phyloP scores from a whole-genome alignment of 2,113 vertebrate genomes.

The Dasyurus viverrinus region DNA sequence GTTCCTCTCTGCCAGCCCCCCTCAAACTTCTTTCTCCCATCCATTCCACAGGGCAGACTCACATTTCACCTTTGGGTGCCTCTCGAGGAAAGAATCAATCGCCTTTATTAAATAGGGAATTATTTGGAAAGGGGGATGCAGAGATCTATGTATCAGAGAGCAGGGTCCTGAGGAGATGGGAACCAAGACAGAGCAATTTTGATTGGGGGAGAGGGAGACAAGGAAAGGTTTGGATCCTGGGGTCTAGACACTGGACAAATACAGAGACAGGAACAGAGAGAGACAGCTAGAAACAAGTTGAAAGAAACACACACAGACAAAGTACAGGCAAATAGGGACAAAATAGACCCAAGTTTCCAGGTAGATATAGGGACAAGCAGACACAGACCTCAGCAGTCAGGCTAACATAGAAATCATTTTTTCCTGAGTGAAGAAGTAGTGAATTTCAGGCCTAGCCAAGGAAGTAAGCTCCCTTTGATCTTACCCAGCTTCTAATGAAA shows the following conservation, averaged over 20 bases:
- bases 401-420: not conserved
- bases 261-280: conserved; percentile 3
- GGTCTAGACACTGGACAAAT: conserved; percentile 7
- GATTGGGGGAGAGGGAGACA: not conserved
- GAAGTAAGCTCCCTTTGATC: not conserved
- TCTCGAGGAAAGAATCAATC: not conserved
- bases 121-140: not conserved
- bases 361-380: not conserved
- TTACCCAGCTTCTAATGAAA: not conserved
- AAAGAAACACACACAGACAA: not conserved
- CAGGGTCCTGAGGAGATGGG: not conserved
- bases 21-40: not conserved
- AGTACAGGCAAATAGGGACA: conserved; percentile 20
- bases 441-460: not conserved
- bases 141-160: conserved; percentile 18
- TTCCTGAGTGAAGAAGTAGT: not conserved
- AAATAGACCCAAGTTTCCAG: not conserved
- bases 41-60: not conserved
- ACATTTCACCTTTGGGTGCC: not conserved
- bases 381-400: conserved; percentile 3
- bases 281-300: not conserved
- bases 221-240: not conserved
- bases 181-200: not conserved
- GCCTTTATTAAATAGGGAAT: not conserved
- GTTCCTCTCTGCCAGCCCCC: not conserved